phyloP scores from a whole-genome alignment of 2,113 vertebrate species.

The Coreoperca whiteheadi region DNA sequence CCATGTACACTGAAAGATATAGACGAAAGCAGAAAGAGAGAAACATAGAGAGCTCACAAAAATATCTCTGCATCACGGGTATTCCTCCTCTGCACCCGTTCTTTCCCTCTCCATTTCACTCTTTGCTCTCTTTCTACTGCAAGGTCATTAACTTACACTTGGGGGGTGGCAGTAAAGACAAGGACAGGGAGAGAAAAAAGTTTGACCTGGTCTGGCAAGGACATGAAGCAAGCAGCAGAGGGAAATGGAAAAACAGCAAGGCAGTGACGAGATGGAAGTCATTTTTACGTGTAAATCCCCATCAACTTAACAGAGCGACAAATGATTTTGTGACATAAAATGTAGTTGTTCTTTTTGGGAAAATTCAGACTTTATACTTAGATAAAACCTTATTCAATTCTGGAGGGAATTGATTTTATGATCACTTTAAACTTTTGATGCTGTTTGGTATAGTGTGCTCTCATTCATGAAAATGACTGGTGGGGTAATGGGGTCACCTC shows the following conservation, averaged over 20 bases:
- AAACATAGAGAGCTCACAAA: slow-evolving; percentile 3
- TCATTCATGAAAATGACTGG: background rate
- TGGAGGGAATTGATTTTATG: background rate
- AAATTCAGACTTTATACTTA: background rate
- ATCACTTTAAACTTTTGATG: background rate
- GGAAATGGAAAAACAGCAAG: background rate
- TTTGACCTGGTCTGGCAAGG: slow-evolving; percentile 44
- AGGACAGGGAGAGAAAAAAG: slow-evolving; percentile 26
- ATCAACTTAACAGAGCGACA: background rate
- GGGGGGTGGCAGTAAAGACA: slow-evolving; percentile 22
- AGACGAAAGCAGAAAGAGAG: background rate
- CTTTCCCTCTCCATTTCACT: slow-evolving; percentile 28
- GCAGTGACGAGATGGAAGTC: background rate
- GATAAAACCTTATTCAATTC: background rate
- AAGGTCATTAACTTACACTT: slow-evolving; percentile 54
- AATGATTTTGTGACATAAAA: background rate
- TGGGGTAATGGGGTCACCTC: background rate
- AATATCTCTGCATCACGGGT: slow-evolving; percentile 17
- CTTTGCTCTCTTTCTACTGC: slow-evolving; percentile 49
- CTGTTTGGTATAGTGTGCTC: background rate
- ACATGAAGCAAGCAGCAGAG: slow-evolving; percentile 6
- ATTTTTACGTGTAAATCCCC: background rate
- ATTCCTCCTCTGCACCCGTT: slow-evolving; percentile 29
- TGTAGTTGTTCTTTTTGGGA: background rate
- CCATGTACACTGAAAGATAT: slow-evolving; percentile 8